phyloP scores from a whole-genome alignment of 1,140 invertebrate species.

The Brachionus sp. region DNA sequence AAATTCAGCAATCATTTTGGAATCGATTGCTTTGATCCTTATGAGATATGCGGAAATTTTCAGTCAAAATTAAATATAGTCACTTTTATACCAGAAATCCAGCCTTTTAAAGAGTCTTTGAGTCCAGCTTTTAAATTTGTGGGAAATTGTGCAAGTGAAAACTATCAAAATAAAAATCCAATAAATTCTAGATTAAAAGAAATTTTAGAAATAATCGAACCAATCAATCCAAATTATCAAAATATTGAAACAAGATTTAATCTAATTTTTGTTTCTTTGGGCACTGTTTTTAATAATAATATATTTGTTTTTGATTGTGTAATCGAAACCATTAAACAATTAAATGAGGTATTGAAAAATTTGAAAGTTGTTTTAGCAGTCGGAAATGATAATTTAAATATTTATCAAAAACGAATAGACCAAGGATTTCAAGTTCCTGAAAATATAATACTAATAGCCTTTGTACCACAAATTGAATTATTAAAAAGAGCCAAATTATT shows the following conservation, averaged over 20 bases:
- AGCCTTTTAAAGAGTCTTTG: neutral
- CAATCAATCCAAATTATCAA: neutral
- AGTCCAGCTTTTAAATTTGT: neutral
- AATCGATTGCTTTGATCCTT: neutral
- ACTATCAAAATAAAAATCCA: neutral
- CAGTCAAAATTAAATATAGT: slow-evolving; percentile 26
- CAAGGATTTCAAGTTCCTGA: neutral
- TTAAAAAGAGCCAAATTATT: slow-evolving; percentile 63
- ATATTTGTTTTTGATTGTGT: slow-evolving; percentile 20
- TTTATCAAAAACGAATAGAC: slow-evolving; percentile 4
- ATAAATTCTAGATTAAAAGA: neutral
- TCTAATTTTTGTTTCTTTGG: slow-evolving; percentile 16
- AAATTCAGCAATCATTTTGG: neutral
- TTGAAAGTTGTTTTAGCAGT: neutral
- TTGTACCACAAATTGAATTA: slow-evolving; percentile 52
- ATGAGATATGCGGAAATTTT: neutral
- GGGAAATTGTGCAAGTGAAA: neutral
- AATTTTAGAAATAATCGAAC: neutral
- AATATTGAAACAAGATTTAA: neutral
- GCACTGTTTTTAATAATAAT: slow-evolving; percentile 44
- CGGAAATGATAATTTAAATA: neutral
- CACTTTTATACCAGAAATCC: slow-evolving; percentile 26
- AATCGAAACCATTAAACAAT: neutral
- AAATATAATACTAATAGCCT: neutral
- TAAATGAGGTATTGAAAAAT: neutral